Base-by-base conservation (phyloP, 1,140 invertebrate genomes). In the Bradysia coprophila region DNA sequence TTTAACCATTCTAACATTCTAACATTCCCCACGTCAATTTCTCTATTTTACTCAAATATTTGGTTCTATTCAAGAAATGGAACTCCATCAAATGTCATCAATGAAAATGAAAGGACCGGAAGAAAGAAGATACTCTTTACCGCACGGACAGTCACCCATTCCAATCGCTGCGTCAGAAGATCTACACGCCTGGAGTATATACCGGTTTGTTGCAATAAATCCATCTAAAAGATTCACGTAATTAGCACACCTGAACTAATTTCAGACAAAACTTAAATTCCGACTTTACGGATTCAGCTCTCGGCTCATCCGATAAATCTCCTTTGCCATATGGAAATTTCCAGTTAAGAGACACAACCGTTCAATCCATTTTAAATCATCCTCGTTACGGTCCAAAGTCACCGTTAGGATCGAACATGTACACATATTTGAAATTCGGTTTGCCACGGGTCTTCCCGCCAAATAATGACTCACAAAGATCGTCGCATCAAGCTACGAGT, bases 171-270 rank as follows among this genome's bases (percentile, higher is more conserved):
- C 63, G 55, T 85, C 82, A 21, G 88, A 92, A 56, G 88, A 94
- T 63, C 68, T 93, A 41, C 89, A 94, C 61, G 89, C 89, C 38
- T 94, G 90, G 90, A 90, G 86, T 40, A 92, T 94, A 55, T 94
- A 92, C 65, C 78, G 81, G 81, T 83, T 61, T 58, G 47, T 49
- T 38, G 5, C 6, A 28, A 28, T 28, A 28, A 28, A 28, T 28
- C 13, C 13, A 28, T n/a, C n/a, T n/a, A n/a, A n/a, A n/a, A n/a
- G n/a, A n/a, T n/a, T n/a, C n/a, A n/a, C n/a, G n/a, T n/a, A n/a
- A n/a, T n/a, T n/a, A n/a, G n/a, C n/a, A n/a, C n/a, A n/a, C n/a
- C n/a, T n/a, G n/a, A n/a, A n/a, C n/a, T n/a, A n/a, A 28, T 28
- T 28, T 13, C 64, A 85, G 89, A 52, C 90, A 94, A 75, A 94